A percentile compares a stretch with the other conserved stretches of the same genome.
These are phyloP conservation scores for Ceratotherium simum DNA, from an alignment of 2,113 vertebrate genomes.

Conservation along the genomic window DNA sequence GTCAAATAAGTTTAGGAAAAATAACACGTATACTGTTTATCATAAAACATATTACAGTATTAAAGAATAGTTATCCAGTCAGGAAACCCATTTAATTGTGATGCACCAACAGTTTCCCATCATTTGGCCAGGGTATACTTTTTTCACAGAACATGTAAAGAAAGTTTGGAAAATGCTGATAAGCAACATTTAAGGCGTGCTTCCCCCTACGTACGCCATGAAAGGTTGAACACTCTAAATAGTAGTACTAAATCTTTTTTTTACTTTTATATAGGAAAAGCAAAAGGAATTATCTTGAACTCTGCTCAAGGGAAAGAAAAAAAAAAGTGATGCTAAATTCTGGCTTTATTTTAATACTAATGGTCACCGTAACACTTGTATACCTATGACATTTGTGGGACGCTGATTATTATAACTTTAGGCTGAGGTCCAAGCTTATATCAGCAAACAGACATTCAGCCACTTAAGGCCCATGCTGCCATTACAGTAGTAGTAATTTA, in stretches of 20 bases:
- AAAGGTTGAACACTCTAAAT: not conserved
- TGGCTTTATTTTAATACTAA: not conserved
- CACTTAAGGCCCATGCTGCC: not conserved
- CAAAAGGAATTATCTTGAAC: not conserved
- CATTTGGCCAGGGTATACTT: not conserved
- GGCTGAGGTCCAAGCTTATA: not conserved
- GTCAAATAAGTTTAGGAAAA: not conserved
- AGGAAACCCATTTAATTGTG: not conserved
- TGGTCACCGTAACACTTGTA: not conserved
- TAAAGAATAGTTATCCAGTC: not conserved
- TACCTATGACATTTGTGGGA: not conserved
- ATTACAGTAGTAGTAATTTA: not conserved
- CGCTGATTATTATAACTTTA: not conserved
- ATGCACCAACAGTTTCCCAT: not conserved
- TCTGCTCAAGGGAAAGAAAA: not conserved
- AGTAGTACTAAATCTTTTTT: not conserved
- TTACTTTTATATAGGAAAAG: not conserved
- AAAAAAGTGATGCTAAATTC: not conserved
- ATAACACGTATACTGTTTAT: not conserved
- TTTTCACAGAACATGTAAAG: not conserved
- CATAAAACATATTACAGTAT: not conserved
- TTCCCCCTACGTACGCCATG: not conserved
- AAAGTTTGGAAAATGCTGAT: not conserved
- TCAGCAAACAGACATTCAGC: not conserved
- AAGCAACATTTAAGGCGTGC: not conserved